Conservation (phyloP, 1,140 invertebrate species). For the Ceratosolen solmsi region DNA sequence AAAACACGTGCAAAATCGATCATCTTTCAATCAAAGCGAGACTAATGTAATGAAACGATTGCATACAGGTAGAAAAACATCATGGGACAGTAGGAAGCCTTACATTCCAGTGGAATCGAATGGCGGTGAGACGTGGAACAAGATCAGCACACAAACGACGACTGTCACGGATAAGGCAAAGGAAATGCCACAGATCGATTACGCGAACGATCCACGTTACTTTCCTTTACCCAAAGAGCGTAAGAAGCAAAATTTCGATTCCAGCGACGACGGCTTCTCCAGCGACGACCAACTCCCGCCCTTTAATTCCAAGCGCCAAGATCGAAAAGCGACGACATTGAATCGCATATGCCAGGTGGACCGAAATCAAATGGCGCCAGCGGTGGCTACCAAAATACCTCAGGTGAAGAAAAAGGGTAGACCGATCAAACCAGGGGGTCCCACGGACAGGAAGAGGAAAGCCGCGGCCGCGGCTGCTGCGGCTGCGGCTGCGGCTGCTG, state of each 20-base stretch:
- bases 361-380: conserved; percentile 18
- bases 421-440: conserved; percentile 70
- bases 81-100: conserved; percentile 76
- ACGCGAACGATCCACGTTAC: conserved; percentile 80
- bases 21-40: not conserved
- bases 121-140: conserved; percentile 10
- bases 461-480: conserved; percentile 71
- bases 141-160: not conserved
- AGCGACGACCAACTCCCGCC: conserved; percentile 79
- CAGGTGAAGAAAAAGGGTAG: conserved; percentile 77
- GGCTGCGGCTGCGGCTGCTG: conserved; percentile 65
- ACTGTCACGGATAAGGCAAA: conserved; percentile 56
- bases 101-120: conserved; percentile 64
- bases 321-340: conserved; percentile 60
- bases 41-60: not conserved
- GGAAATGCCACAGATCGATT: conserved; percentile 66
- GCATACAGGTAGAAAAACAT: conserved; percentile 69
- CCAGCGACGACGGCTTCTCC: conserved; percentile 79
- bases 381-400: conserved; percentile 51
- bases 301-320: conserved; percentile 64
- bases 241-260: conserved; percentile 79
- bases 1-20: not conserved
- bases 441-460: conserved; percentile 73
- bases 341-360: conserved; percentile 49
- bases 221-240: conserved; percentile 83